Evolutionary conservation across 2,888 invertebrate species (phyloP).

Genomic region (Drosophila robusta): DNA sequence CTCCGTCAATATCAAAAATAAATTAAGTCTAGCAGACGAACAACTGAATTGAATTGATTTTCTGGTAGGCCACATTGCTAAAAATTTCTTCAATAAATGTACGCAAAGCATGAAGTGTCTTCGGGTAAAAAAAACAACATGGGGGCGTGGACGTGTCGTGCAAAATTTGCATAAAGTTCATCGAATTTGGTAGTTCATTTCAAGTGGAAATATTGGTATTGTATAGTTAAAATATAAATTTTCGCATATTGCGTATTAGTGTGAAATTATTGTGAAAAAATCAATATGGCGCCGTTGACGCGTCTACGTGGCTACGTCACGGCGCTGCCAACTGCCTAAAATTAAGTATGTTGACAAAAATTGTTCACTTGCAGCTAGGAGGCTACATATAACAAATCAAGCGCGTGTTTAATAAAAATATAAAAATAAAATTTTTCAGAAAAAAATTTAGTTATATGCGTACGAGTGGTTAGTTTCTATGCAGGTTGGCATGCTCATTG

Average conservation of each 20-base stretch:
- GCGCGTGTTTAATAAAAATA: slow-evolving; percentile 20
- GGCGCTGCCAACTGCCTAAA: slow-evolving; percentile 63
- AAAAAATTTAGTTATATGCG: slow-evolving; percentile 16
- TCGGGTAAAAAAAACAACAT: slow-evolving; percentile 36
- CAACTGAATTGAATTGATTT: slow-evolving; percentile 26
- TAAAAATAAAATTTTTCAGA: slow-evolving; percentile 6
- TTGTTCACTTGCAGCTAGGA: slow-evolving; percentile 17
- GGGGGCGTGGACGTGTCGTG: slow-evolving; percentile 66
- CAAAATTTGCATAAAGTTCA: slow-evolving; percentile 48
- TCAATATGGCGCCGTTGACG: slow-evolving; percentile 68
- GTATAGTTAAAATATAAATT: slow-evolving; percentile 34
- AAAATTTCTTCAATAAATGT: slow-evolving; percentile 23
- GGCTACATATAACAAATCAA: slow-evolving; percentile 19
- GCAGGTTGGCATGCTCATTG: slow-evolving; percentile 33
- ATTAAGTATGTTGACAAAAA: slow-evolving; percentile 19
- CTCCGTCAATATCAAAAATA: slow-evolving; percentile 22
- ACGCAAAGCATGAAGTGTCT: slow-evolving; percentile 39
- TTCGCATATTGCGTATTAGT: slow-evolving; percentile 46
- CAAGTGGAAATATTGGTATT: slow-evolving; percentile 56
- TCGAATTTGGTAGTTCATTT: slow-evolving; percentile 30
- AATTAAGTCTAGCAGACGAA: slow-evolving; percentile 21
- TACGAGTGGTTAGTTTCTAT: slow-evolving; percentile 27
- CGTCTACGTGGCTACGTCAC: slow-evolving; percentile 60
- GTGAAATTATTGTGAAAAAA: slow-evolving; percentile 72
- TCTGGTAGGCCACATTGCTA: slow-evolving; percentile 24